Evolutionary conservation across 2,888 invertebrate species (phyloP).

Genomic region (Mesoligia furuncula): DNA sequence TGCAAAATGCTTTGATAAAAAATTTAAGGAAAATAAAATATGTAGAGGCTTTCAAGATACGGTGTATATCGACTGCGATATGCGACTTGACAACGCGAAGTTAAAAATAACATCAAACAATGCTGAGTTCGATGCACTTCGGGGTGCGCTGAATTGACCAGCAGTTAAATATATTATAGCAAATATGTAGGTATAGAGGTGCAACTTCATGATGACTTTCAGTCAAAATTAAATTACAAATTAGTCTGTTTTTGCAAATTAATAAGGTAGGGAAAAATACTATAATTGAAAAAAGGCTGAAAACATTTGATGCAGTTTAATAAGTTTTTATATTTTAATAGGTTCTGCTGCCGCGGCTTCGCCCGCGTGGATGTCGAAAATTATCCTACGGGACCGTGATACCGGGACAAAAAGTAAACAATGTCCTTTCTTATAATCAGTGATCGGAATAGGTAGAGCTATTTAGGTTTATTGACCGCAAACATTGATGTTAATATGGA

Average conservation of each 20-base stretch:
- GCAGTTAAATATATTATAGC: constrained; percentile 21
- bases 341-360: not conserved
- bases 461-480: too few relatives aligned
- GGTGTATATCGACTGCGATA: constrained; percentile 35
- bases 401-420: not conserved
- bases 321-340: not conserved
- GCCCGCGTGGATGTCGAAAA: not conserved
- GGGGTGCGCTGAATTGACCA: constrained; percentile 49
- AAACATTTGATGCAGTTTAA: too few relatives aligned
- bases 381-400: not conserved
- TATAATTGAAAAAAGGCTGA: not conserved
- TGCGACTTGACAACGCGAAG: constrained; percentile 63
- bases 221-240: not conserved
- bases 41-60: constrained; percentile 37
- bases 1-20: not conserved
- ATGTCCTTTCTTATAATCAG: not conserved
- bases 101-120: constrained; percentile 74
- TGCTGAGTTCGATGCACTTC: constrained; percentile 73
- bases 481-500: too few relatives aligned
- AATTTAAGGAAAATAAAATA: constrained; percentile 24
- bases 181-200: constrained; percentile 15
- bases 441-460: too few relatives aligned
- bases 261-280: not conserved
- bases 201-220: constrained; percentile 3
- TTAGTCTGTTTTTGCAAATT: not conserved